phyloP scores from a whole-genome alignment of 1,140 invertebrate species.

The Trigoniulus corallinus region DNA sequence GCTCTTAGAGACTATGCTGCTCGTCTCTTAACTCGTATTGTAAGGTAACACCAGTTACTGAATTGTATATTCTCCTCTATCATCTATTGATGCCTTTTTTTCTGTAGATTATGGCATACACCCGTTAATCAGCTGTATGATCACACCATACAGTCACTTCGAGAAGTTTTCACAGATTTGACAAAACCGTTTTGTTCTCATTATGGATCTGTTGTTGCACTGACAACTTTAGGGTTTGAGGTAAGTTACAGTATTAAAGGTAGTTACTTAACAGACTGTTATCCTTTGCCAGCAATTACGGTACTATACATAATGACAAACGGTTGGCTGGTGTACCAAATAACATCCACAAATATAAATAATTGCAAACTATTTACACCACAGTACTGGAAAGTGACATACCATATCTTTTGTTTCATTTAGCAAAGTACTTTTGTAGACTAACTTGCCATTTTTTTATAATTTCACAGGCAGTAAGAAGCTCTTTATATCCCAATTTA shows the following conservation, averaged over 20 bases:
- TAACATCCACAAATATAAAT: too few relatives aligned
- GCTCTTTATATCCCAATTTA: constrained; percentile 21
- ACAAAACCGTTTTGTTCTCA: constrained; percentile 25
- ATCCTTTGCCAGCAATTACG: too few relatives aligned
- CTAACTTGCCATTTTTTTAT: not conserved
- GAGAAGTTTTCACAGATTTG: constrained; percentile 22
- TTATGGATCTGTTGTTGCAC: constrained; percentile 25
- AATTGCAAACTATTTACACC: too few relatives aligned
- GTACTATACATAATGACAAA: too few relatives aligned
- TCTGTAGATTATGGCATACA: constrained; percentile 16
- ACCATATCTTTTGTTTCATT: too few relatives aligned
- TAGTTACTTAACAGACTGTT: too few relatives aligned
- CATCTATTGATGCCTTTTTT: constrained; percentile 6
- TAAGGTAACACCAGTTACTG: constrained; percentile 17
- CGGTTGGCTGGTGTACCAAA: too few relatives aligned
- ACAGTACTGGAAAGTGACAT: too few relatives aligned
- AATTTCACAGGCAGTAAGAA: constrained; percentile 20
- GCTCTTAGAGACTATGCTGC: constrained; percentile 25
- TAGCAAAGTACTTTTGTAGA: too few relatives aligned
- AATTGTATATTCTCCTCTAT: not conserved
- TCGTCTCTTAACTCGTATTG: constrained; percentile 21
- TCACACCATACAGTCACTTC: constrained; percentile 17
- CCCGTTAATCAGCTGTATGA: constrained; percentile 21
- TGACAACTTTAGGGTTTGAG: constrained; percentile 22
- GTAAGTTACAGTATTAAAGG: too few relatives aligned